Evolutionary conservation across 1,140 invertebrate genomes (phyloP).

Genomic region (Drosophila neocordata): DNA sequence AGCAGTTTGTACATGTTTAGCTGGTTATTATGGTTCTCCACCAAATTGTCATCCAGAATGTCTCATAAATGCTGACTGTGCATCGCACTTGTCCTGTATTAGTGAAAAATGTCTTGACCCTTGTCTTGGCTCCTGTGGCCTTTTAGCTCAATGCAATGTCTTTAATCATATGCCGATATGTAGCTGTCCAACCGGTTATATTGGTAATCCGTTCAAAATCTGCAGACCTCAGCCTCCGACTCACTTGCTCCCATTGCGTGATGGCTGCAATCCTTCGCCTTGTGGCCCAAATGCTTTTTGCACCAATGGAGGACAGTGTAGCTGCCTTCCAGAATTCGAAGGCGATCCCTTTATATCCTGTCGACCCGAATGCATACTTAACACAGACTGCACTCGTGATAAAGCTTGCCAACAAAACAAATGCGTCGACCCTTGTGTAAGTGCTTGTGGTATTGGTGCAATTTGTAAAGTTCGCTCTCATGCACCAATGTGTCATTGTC

Average conservation of each 20-base stretch:
- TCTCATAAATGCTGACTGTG: conserved; percentile 89
- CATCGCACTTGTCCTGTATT: conserved; percentile 87
- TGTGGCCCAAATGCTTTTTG: conserved; percentile 89
- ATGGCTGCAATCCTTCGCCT: conserved; percentile 86
- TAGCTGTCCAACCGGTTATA: conserved; percentile 88
- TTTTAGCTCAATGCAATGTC: conserved; percentile 91
- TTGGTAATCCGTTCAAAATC: conserved; percentile 91
- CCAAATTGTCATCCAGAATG: conserved; percentile 91
- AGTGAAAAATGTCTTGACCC: conserved; percentile 90
- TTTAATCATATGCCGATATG: conserved; percentile 93
- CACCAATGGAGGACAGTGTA: conserved; percentile 82
- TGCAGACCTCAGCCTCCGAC: conserved; percentile 84
- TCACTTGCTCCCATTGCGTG: conserved; percentile 53
- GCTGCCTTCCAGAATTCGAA: conserved; percentile 88
- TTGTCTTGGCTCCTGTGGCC: conserved; percentile 90
- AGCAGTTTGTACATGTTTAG: conserved; percentile 90
- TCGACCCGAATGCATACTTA: conserved; percentile 92
- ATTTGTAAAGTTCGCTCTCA: conserved; percentile 88
- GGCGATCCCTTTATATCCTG: conserved; percentile 89
- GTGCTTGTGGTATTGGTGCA: conserved; percentile 88
- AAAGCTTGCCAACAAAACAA: conserved; percentile 88
- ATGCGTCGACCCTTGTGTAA: conserved; percentile 89
- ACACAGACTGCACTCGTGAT: conserved; percentile 89
- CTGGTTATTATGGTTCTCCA: conserved; percentile 88
- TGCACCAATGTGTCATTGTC: conserved; percentile 88